Conservation (phyloP, 1,140 invertebrate species). For the Dinoponera quadriceps region DNA sequence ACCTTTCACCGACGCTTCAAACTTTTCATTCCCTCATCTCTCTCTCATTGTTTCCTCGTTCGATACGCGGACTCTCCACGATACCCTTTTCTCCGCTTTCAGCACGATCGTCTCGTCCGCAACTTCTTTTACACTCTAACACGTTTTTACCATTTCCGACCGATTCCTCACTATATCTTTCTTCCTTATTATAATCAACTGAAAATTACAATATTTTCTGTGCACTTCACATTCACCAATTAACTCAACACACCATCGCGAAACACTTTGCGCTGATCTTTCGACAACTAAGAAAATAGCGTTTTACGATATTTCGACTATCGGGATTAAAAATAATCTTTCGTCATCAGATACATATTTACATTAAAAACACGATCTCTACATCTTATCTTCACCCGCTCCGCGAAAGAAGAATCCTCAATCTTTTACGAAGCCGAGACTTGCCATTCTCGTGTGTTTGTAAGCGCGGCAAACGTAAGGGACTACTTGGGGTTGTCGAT, state of each 20-base stretch:
- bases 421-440: no score
- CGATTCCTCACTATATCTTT: slow-evolving; percentile 12
- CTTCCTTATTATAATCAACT: not conserved
- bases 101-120: not conserved
- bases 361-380: no score
- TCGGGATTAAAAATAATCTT: no score
- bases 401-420: no score
- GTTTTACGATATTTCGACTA: not conserved
- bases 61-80: not conserved
- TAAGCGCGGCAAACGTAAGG: no score
- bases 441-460: no score
- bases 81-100: not conserved
- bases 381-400: no score
- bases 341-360: no score
- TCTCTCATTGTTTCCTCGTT: slow-evolving; percentile 21
- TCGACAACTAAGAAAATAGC: slow-evolving; percentile 7
- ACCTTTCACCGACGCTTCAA: slow-evolving; percentile 30
- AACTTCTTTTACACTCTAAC: not conserved
- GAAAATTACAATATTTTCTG: not conserved
- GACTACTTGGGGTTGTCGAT: no score
- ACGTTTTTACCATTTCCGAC: not conserved
- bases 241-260: not conserved
- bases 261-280: not conserved
- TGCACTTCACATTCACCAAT: not conserved
- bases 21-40: slow-evolving; percentile 20